These are phyloP conservation scores for Oxystoma pomonae DNA, from an alignment of 2,888 invertebrate species.

Conservation along the genomic window DNA sequence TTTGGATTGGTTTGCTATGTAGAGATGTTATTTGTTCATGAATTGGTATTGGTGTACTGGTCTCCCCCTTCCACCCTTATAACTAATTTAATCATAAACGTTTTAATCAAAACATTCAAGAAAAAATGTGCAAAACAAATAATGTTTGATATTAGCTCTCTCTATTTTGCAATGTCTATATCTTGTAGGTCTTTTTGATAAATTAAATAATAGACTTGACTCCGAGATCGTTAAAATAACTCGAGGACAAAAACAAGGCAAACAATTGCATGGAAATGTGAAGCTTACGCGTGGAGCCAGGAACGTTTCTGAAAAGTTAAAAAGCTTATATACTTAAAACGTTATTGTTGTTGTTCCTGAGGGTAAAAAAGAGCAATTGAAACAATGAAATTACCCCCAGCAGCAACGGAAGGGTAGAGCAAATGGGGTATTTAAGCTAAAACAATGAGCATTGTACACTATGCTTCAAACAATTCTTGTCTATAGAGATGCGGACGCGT, in stretches of 20 bases:
- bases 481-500: constrained; percentile 38
- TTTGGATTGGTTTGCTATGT: too few relatives aligned
- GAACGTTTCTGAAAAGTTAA: constrained; percentile 9
- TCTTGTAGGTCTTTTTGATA: too few relatives aligned
- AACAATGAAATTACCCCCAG: constrained; percentile 26
- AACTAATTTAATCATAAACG: too few relatives aligned
- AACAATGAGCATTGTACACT: constrained; percentile 37
- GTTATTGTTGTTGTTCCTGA: constrained; percentile 17
- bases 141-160: too few relatives aligned
- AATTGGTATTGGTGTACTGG: too few relatives aligned
- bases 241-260: not conserved
- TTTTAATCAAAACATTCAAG: too few relatives aligned
- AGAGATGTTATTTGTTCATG: too few relatives aligned
- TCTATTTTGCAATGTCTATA: too few relatives aligned
- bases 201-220: too few relatives aligned
- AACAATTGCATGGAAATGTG: not conserved
- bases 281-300: not conserved
- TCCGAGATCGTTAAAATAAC: not conserved
- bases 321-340: constrained; percentile 20
- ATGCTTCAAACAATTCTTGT: constrained; percentile 38
- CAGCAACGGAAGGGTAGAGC: constrained; percentile 22
- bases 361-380: constrained; percentile 21
- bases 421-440: constrained; percentile 30
- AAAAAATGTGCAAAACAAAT: too few relatives aligned
- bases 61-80: too few relatives aligned